Base-by-base conservation (phyloP, 2,888 invertebrate species). In the Gortyna flavago region DNA sequence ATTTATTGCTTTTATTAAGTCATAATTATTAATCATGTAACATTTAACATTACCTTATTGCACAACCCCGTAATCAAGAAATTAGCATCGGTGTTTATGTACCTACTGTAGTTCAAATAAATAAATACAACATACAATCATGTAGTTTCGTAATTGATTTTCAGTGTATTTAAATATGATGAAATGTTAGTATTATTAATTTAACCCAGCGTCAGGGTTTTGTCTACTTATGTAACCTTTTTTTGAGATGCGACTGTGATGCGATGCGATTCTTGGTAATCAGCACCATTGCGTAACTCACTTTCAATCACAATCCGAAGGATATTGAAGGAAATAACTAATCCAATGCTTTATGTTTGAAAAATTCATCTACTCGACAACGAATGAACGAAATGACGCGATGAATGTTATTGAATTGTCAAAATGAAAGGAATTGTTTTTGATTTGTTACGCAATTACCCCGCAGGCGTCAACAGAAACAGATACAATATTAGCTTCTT, bases 21-120 rank as follows among this genome's bases (percentile, higher is more conserved):
- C 1, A 32, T 32, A 25, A n/a, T n/a, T 7, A 13, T 21, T 32
- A 48, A 29, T 67, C 8, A 67, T 21, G 44, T 29, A 44, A 68
- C 54, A 25, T 32, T 68, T 68, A 51, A 51, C 16, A 77, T 81
- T 41, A 44, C 29, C 32, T 38, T 65, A 54, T 83, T 79, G 38
- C 44, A 84, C 64, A 79, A 51, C 5, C 1, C 8, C 29, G 5
- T 41, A 38, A 80, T 85, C 51, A 80, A 59, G 13, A 38, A 68
- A 81, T 72, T 68, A 59, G 51, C 48, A 32, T 44, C 25, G 44
- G 35, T 68, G 51, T 68, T 68, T 59, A 35, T n/a, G 11, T 67
- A n/a, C n/a, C n/a, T n/a, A n/a, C 16, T n/a, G 35, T 57, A 54
- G 70, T 59, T 35, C 61, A 70, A 83, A 83, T 66, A 70, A 83